Evolutionary conservation across 2,888 invertebrate genomes (phyloP).

Genomic region (Ecdyonurus torrentis): DNA sequence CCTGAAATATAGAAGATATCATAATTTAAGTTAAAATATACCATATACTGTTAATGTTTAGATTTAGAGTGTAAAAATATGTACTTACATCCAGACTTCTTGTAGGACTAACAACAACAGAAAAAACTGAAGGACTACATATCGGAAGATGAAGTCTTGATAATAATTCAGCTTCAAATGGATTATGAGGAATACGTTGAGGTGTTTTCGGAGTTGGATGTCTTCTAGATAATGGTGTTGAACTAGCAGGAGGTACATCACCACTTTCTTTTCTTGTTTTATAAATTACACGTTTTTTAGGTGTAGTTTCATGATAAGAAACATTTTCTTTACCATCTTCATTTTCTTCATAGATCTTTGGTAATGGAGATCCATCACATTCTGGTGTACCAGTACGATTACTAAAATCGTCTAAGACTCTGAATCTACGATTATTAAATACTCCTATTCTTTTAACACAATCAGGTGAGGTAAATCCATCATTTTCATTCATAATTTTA

Average conservation of each 20-base stretch:
- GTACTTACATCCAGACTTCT: background rate
- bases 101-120: conserved; percentile 6
- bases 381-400: background rate
- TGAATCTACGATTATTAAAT: background rate
- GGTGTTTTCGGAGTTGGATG: conserved; percentile 2
- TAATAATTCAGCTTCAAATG: conserved; percentile 46
- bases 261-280: background rate
- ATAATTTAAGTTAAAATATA: conserved; percentile 4
- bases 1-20: conserved; percentile 19
- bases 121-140: conserved; percentile 37
- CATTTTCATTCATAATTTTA: background rate
- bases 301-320: background rate
- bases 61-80: background rate
- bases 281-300: background rate
- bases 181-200: conserved; percentile 30
- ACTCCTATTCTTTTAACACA: background rate
- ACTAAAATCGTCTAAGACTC: background rate
- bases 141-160: conserved; percentile 47
- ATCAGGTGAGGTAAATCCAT: background rate
- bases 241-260: background rate
- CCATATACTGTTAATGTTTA: too few relatives aligned
- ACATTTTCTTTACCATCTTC: conserved; percentile 1
- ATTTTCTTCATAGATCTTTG: background rate
- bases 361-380: background rate
- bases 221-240: background rate